Base-by-base conservation (phyloP, 2,113 vertebrate species). In the Oryzias celebensis region DNA sequence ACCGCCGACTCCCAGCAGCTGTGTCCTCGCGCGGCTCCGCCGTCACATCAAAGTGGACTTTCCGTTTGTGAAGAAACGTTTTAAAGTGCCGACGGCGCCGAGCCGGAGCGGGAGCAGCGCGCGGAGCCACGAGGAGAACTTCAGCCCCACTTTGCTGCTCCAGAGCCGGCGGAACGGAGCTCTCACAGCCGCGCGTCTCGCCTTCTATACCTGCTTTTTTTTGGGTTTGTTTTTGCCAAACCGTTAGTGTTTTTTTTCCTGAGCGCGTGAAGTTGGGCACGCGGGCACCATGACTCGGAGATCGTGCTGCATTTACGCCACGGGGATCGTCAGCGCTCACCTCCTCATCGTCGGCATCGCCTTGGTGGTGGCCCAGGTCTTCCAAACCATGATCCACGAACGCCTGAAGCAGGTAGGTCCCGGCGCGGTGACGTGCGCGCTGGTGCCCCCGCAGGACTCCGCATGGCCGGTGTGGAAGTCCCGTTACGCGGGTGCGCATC, bases 281-380 rank as follows among this genome's bases (percentile, higher is more conserved):
- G 12, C 13, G 43, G 57, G 46, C 79, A 84, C 41, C 65, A 93
- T 92, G 91, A 90, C 91, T 22, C 88, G 90, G 65, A 91, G 91
- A 75, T 92, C 91, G 14, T 92, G 90, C 87, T 84, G 87, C 75
- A 92, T 93, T 88, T 93, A 92, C 85, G 90, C 87, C 69, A 92
- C 90, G 62, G 92, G 90, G 5, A 91, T 92, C 78, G 88, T 91
- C 73, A 86, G 90, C 59, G 91, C 91, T 75, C 90, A 88, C 84
- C 88, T 92, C 56, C 89, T 93, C 43, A 92, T 93, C 0, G 73
- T 92, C 55, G 92, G 92, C 55, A 92, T 93, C 86, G 91, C 89
- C 71, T 79, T 93, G 80, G 79, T 92, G 45, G 87, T 92, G 79
- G 90, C 88, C 75, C 92, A 93, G 77, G 91, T 92, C 88, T 93